A percentile compares a stretch with the other conserved stretches of the same genome.
Evolutionary conservation across 2,113 vertebrate species (phyloP).

Genomic region (Catharus bicknelli): DNA sequence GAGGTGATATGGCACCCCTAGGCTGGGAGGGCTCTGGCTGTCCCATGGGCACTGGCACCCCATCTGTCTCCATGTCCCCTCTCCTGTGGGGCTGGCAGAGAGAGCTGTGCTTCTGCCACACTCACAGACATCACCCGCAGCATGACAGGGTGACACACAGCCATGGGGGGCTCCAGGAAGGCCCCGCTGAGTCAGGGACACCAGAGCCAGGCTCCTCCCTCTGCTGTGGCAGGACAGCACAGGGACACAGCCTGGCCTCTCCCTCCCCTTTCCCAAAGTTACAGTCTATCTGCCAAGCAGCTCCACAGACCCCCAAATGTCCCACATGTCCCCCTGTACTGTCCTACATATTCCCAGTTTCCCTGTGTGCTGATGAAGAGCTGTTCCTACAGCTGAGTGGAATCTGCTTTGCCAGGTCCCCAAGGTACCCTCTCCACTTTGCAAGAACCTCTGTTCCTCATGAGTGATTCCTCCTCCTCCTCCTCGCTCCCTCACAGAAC

Average conservation of each 20-base stretch:
- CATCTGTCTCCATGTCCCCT: rapidly evolving
- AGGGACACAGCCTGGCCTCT: background rate
- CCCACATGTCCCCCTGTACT: background rate
- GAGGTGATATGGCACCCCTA: rapidly evolving
- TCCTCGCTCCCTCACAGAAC: rapidly evolving
- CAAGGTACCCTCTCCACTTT: background rate
- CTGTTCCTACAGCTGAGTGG: background rate
- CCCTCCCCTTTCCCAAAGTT: background rate
- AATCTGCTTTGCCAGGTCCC: background rate
- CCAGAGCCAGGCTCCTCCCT: background rate
- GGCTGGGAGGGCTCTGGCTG: background rate
- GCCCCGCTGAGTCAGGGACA: background rate
- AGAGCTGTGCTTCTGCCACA: rapidly evolving
- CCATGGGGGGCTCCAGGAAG: background rate
- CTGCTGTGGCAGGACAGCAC: background rate
- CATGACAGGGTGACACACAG: background rate
- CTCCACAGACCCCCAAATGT: background rate
- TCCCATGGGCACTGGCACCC: rapidly evolving
- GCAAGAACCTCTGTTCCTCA: background rate
- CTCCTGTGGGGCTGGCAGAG: background rate
- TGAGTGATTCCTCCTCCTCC: background rate
- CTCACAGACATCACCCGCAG: background rate
- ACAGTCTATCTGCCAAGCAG: rapidly evolving
- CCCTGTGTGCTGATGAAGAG: rapidly evolving
- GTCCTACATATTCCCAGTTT: background rate